These are phyloP conservation scores for Apodemus sylvaticus DNA, from an alignment of 2,113 vertebrate genomes.

Conservation along the genomic window DNA sequence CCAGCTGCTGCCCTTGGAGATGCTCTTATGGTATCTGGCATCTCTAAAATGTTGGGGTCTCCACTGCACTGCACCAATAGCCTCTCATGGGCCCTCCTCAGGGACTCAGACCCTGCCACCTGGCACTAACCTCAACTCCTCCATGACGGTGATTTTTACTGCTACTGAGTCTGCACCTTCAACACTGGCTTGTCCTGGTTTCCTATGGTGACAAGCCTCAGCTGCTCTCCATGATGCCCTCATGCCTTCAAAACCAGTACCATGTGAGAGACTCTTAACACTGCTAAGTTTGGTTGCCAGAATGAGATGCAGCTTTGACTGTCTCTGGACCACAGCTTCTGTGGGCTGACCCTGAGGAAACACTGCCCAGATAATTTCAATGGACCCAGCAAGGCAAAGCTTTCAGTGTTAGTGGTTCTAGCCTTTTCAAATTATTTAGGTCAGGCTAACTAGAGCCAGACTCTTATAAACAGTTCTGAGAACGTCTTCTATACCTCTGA, in stretches of 20 bases:
- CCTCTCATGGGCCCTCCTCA: neutral
- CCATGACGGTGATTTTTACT: neutral
- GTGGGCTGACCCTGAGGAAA: too few relatives aligned
- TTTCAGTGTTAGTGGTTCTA: too few relatives aligned
- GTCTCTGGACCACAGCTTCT: too few relatives aligned
- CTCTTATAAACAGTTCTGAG: too few relatives aligned
- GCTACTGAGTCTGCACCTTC: neutral
- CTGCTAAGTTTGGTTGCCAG: neutral
- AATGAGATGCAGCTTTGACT: neutral
- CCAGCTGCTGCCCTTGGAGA: neutral
- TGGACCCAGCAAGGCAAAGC: too few relatives aligned
- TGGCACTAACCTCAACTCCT: neutral
- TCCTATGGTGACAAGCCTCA: neutral
- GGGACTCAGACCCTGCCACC: neutral
- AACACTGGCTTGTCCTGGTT: neutral
- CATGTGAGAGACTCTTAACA: neutral
- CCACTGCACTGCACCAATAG: neutral
- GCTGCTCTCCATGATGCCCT: neutral
- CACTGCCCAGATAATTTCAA: too few relatives aligned
- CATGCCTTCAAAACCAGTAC: neutral
- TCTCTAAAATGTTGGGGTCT: neutral
- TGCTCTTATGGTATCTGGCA: neutral
- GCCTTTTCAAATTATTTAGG: too few relatives aligned
- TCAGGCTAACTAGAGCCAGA: too few relatives aligned
- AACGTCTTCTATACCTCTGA: too few relatives aligned